Base-by-base conservation (phyloP, 2,797 vertebrate species). In the Gallirallus australis region DNA sequence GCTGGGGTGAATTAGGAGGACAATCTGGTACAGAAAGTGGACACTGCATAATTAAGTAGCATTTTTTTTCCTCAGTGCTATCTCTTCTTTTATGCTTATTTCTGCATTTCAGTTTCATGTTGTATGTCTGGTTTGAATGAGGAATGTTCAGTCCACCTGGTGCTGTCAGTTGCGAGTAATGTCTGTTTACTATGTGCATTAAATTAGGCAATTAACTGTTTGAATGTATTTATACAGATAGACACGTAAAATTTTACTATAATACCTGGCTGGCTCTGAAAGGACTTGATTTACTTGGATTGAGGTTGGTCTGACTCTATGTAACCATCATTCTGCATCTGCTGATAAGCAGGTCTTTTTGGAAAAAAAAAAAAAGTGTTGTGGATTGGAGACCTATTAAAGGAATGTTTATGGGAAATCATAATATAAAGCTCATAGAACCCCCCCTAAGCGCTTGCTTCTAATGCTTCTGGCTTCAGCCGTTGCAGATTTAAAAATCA, bases 131-230 rank as follows among this genome's bases (percentile, higher is more conserved):
- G n/a, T 82, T 93, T 95, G 81, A 93, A 90, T 95, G 60, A 92
- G 70, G 47, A 95, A 95, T 82, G 53, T 80, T 86, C 57, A 16
- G 57, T 92, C 86, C 78, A 95, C 94, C 90, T 94, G 91, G 83
- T 89, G 81, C 90, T 85, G 73, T 80, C 93, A 75, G 53, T 79
- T 94, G 53, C 15, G 0, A 92, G 71, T 86, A 86, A 90, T 80
- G 64, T 68, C 88, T 89, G 75, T 94, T 96, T 95, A 93, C 70
- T 77, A 2, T 6, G 4, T 92, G 84, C 45, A 76, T 91, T 95
- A 85, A 95, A 93, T 93, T 54, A 90, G 57, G 54, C 88, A 92
- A 93, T 95, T 94, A 96, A 68, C 60, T 50, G 5, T 77, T 86
- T 80, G 66, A 84, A 89, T 53, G 15, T 83, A 68, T 80, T 91